Percentiles rank a stretch among this genome's conserved stretches.
Conservation (phyloP, 2,888 invertebrate species). For the Parthenolecanium corni region DNA sequence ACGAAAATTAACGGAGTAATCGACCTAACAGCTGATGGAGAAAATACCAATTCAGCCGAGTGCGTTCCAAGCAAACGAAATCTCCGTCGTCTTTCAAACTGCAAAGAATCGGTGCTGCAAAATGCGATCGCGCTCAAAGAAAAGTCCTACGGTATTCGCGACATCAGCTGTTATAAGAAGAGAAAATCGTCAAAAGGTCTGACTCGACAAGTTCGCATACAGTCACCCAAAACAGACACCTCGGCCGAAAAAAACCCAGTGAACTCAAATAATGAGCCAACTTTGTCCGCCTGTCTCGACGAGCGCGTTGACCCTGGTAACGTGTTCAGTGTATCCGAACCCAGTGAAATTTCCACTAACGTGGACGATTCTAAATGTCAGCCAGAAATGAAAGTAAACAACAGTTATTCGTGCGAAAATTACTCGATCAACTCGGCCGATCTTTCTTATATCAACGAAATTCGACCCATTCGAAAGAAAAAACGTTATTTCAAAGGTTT, state of each 20-base stretch:
- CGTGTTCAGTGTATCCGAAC: too few species aligned
- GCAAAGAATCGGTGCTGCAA: slow-evolving; percentile 50
- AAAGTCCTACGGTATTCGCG: slow-evolving; percentile 47
- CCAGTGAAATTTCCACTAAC: neutral
- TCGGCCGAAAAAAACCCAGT: neutral
- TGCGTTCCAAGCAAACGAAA: slow-evolving; percentile 47
- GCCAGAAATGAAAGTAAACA: slow-evolving; percentile 7
- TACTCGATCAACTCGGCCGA: neutral
- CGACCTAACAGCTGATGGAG: neutral
- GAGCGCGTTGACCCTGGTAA: too few species aligned
- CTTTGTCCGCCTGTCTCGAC: too few species aligned
- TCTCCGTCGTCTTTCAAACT: slow-evolving; percentile 50
- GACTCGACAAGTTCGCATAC: neutral
- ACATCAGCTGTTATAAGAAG: slow-evolving; percentile 22
- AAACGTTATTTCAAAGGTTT: slow-evolving; percentile 34
- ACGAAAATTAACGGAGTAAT: neutral
- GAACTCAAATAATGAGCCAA: too few species aligned
- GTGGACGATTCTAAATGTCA: neutral
- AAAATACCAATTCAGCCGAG: slow-evolving; percentile 22
- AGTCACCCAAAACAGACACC: slow-evolving; percentile 1
- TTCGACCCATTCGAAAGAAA: slow-evolving; percentile 30
- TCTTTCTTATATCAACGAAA: slow-evolving; percentile 32
- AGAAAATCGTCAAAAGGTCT: slow-evolving; percentile 22
- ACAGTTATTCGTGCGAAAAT: neutral
- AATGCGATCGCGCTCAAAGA: slow-evolving; percentile 62